Base-by-base conservation (phyloP, 92 coral and sea anemone species). In the Epizoanthus scotinus region DNA sequence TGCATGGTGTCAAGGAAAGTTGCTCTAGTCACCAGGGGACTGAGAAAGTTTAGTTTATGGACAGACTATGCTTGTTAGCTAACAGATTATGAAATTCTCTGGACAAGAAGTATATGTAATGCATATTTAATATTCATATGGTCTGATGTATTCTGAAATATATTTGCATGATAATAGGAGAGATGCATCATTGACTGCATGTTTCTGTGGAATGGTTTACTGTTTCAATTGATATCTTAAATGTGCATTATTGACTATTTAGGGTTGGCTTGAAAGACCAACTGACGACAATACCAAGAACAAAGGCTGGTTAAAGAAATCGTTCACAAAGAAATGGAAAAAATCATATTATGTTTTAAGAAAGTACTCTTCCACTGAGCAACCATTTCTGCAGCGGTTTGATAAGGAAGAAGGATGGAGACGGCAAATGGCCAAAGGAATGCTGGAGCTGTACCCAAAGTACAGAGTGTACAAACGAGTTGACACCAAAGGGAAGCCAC, bases 211-310 rank as follows among this genome's bases (percentile, higher is more conserved):
- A 44, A 44, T 44, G 12, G 50, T 13, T 44, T 10, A 7, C 1
- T 1, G 50, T 71, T 26, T 71, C 22, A 50, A 25, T 19, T 14
- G 6, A 14, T 71, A 50, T 50, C 21, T 14, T 26, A 8, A 50
- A 21, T 53, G 6, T 38, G 5, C 3, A 6, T 3, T 53, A 8
- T 31, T 69, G 22, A 13, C 44, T 52, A 31, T 71, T 59, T 68
- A 96, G 99, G 99, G 99, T 26, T 94, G 94, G 94, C 79, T 96
- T 44, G 99, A 96, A 72, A 91, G 84, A 73, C 94, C 94, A 38
- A 68, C 70, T 49, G 99, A 91, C 36, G 94, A 96, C 58, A 88
- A 78, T 28, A 70, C 83, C 3, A 87, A 87, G 21, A 86, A 70
- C 77, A 93, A 96, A 86, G 91, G 95, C 52, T 96, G 97, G 93